These are phyloP conservation scores for Thereva nobilitata DNA, from an alignment of 2,888 invertebrate species.

Conservation along the genomic window DNA sequence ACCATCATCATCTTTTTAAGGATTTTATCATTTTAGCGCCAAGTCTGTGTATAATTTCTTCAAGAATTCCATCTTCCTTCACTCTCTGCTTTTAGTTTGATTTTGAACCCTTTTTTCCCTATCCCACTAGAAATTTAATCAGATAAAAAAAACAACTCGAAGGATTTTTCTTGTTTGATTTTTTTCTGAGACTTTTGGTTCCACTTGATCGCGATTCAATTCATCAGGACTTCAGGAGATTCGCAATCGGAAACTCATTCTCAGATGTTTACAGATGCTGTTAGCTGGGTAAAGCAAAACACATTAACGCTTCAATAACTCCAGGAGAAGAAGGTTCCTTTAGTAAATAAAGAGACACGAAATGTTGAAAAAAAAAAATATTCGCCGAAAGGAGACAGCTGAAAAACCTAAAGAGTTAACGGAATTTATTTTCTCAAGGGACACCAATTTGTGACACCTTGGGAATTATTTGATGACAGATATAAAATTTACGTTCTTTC, in stretches of 20 bases:
- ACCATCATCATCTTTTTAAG: constrained; percentile 26
- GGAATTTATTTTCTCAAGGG: too few relatives aligned
- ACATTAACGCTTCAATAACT: constrained; percentile 26
- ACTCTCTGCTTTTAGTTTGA: constrained; percentile 8
- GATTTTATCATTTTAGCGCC: constrained; percentile 20
- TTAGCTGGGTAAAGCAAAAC: constrained; percentile 27
- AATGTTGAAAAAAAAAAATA: too few relatives aligned
- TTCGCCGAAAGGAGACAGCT: too few relatives aligned
- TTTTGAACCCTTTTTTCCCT: constrained; percentile 6
- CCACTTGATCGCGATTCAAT: constrained; percentile 25
- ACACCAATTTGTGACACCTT: too few relatives aligned
- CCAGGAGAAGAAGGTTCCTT: constrained; percentile 17
- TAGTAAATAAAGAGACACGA: constrained; percentile 11
- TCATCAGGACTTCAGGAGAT: constrained; percentile 30
- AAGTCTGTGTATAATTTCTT: constrained; percentile 7
- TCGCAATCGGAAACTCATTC: constrained; percentile 32
- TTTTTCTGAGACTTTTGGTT: constrained; percentile 26
- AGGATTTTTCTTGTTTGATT: constrained; percentile 15
- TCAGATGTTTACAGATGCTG: constrained; percentile 25
- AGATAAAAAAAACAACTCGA: constrained; percentile 18
- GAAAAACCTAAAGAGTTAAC: too few relatives aligned
- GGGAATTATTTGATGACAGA: too few relatives aligned
- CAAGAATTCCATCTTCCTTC: constrained; percentile 8
- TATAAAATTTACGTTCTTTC: too few relatives aligned
- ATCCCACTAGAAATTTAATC: constrained; percentile 6